Evolutionary conservation across 2,113 vertebrate genomes (phyloP).

Genomic region (Stomatorhinus ivindoensis): DNA sequence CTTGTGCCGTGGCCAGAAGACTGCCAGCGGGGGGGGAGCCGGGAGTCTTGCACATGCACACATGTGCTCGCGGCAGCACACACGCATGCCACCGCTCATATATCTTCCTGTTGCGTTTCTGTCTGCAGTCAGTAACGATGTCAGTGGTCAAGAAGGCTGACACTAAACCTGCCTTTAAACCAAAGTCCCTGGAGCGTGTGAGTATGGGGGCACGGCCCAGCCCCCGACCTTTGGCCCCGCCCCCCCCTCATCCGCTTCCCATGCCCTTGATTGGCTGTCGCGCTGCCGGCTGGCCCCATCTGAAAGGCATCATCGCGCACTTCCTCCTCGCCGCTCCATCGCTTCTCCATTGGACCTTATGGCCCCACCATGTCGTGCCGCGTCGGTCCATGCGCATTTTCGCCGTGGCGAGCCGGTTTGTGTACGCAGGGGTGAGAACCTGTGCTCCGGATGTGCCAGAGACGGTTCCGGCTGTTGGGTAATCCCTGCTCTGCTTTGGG

Average conservation of each 20-base stretch:
- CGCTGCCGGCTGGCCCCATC: constrained; percentile 25
- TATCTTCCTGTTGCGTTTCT: constrained; percentile 53
- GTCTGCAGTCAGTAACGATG: constrained; percentile 56
- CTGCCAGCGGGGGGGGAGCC: not conserved
- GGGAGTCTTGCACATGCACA: not conserved
- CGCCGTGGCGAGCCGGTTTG: not conserved
- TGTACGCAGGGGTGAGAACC: not conserved
- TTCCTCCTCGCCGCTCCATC: constrained; percentile 41
- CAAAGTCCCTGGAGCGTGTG: constrained; percentile 54
- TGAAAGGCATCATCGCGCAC: constrained; percentile 33
- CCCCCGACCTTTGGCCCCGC: not conserved
- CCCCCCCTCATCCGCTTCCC: constrained; percentile 19
- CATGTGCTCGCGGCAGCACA: not conserved
- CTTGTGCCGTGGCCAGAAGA: not conserved
- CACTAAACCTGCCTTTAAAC: constrained; percentile 30
- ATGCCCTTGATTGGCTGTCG: constrained; percentile 46
- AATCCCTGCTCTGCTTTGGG: not conserved
- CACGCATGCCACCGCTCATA: constrained; percentile 34
- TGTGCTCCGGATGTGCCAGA: not conserved
- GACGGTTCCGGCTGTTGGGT: not conserved
- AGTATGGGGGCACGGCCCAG: constrained; percentile 57
- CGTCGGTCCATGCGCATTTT: too few species aligned
- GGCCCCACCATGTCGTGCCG: not conserved
- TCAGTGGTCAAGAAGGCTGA: constrained; percentile 61
- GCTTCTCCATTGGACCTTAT: constrained; percentile 31